phyloP scores from a whole-genome alignment of 2,113 vertebrate species.

The Melanotaenia duboulayi region DNA sequence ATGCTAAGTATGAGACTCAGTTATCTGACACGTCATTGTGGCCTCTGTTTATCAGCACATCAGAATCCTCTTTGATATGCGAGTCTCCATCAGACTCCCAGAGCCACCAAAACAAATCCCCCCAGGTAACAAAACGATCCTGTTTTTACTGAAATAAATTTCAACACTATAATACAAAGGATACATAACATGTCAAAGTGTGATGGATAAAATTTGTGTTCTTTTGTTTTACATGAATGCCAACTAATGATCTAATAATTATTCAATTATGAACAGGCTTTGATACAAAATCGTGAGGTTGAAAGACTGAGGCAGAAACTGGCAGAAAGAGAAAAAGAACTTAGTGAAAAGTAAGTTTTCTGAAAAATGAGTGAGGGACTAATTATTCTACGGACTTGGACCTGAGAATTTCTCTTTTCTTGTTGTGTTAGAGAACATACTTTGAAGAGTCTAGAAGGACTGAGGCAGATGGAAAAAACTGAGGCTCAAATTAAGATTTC shows the following conservation, averaged over 20 bases:
- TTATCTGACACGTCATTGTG: slow-evolving; percentile 14
- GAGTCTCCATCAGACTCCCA: slow-evolving; percentile 18
- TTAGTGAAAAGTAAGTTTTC: slow-evolving; percentile 66
- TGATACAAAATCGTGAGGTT: slow-evolving; percentile 56
- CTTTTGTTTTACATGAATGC: no score
- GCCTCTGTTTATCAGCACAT: slow-evolving; percentile 45
- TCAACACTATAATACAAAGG: neutral
- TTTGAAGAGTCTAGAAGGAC: slow-evolving; percentile 52
- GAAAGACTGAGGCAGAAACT: slow-evolving; percentile 70
- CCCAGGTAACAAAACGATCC: slow-evolving; percentile 52
- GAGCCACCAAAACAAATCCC: slow-evolving; percentile 34
- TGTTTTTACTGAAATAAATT: neutral
- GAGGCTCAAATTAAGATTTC: slow-evolving; percentile 61
- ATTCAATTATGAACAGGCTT: neutral
- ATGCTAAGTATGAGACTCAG: slow-evolving; percentile 30
- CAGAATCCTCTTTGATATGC: slow-evolving; percentile 43
- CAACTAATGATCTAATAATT: neutral
- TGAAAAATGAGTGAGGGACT: neutral
- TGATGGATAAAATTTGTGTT: no score
- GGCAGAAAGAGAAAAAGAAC: slow-evolving; percentile 63
- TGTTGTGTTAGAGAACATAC: slow-evolving; percentile 25
- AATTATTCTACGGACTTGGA: neutral
- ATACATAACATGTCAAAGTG: no score
- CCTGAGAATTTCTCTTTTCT: neutral
- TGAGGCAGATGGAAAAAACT: slow-evolving; percentile 58